Base-by-base conservation (phyloP, 2,797 vertebrate species). In the Periparus ater region DNA sequence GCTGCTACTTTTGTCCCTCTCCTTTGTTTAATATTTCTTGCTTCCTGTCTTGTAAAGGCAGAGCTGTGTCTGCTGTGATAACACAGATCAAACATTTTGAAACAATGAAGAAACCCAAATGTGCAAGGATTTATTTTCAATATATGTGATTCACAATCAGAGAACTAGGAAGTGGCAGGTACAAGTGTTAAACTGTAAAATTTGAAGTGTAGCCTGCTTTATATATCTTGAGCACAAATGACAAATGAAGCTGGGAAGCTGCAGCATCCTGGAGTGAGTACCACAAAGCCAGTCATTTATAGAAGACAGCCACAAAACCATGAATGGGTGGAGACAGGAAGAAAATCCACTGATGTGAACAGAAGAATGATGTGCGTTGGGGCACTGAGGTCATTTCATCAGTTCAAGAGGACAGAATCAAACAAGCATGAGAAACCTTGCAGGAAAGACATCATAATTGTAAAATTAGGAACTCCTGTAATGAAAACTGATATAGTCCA, bases 21-120 rank as follows among this genome's bases (percentile, higher is more conserved):
- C 40, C 34, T 78, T 95, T 95, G 88, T 90, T 94, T 94, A 95
- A 94, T 55, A 47, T 82, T 94, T 95, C 73, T 94, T 70, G 74
- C 21, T 94, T 95, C 93, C 94, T 91, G 85, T 58, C 71, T 76
- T 5, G 0, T 79, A 90, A 90, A 84, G 44, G 32, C 88, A 88
- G 88, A 81, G 51, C 83, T 88, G 55, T 76, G 85, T 88, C 91
- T 90, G 67, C 80, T 73, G 55, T 90, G 90, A 90, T 95, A 96
- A 95, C 85, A 81, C 50, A 95, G 65, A 95, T 89, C 85, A 94
- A 95, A 94, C 51, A 91, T 68, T 88, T 34, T 76, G 53, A 90
- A 95, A 95, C 77, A 94, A 94, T 94, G 74, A 91, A 79, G 85
- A 66, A 75, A 72, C 44, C 13, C 45, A 81, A 72, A 85, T 23